Evolutionary conservation across 2,888 invertebrate genomes (phyloP).

Genomic region (Brassicogethes aeneus): DNA sequence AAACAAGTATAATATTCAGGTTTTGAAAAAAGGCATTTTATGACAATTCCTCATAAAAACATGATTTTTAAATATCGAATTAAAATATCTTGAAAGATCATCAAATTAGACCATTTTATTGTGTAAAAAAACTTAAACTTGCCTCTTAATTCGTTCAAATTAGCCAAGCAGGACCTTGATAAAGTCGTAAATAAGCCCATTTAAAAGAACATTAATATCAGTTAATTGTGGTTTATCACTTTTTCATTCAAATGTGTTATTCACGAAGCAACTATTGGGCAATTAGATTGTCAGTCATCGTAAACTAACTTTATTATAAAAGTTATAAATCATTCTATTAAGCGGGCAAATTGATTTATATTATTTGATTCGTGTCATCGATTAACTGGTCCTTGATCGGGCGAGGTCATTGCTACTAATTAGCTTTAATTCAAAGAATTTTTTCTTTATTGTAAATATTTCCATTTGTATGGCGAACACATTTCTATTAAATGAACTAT

Average conservation of each 20-base stretch:
- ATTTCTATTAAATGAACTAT: too few relatives aligned
- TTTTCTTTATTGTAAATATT: too few relatives aligned
- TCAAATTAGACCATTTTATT: too few relatives aligned
- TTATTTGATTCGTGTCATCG: neutral
- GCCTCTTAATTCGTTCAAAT: too few relatives aligned
- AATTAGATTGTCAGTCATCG: constrained; percentile 16
- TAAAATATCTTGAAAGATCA: too few relatives aligned
- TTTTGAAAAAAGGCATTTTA: too few relatives aligned
- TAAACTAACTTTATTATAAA: constrained; percentile 24
- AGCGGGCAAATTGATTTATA: neutral
- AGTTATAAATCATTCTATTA: constrained; percentile 26
- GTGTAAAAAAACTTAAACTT: too few relatives aligned
- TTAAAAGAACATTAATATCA: neutral
- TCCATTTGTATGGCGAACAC: too few relatives aligned
- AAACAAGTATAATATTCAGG: too few relatives aligned
- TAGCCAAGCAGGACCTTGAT: too few relatives aligned
- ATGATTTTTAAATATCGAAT: too few relatives aligned
- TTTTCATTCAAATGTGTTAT: constrained; percentile 1
- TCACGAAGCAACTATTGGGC: neutral
- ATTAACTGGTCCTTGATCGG: neutral
- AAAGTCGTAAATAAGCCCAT: neutral
- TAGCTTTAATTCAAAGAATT: neutral
- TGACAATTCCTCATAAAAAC: too few relatives aligned
- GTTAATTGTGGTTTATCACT: neutral
- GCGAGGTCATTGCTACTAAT: neutral